These are phyloP conservation scores for Drosophila subquinaria DNA, from an alignment of 2,888 invertebrate genomes.

Conservation along the genomic window DNA sequence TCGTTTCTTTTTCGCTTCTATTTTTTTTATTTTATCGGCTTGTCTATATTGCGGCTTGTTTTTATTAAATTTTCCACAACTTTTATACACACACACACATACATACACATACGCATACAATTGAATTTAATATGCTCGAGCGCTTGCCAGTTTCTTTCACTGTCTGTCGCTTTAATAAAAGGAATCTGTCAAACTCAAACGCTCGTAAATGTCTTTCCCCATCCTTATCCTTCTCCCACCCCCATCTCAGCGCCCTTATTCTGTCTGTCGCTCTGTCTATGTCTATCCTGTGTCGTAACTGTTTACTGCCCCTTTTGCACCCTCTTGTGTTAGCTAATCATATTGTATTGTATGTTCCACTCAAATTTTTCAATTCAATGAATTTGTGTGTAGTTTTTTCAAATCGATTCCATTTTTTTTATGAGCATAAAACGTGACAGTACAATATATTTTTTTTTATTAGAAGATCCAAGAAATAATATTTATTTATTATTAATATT, in stretches of 20 bases:
- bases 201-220: slow-evolving; percentile 72
- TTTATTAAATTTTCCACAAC: slow-evolving; percentile 66
- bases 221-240: neutral
- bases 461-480: neutral
- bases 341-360: slow-evolving; percentile 60
- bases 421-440: neutral
- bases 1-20: slow-evolving; percentile 1
- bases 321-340: slow-evolving; percentile 60
- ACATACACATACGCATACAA: slow-evolving; percentile 17
- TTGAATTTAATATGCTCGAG: slow-evolving; percentile 63
- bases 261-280: neutral
- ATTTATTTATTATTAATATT: neutral
- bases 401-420: slow-evolving; percentile 1
- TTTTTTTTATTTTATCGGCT: slow-evolving; percentile 45
- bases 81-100: slow-evolving; percentile 14
- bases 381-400: slow-evolving; percentile 30
- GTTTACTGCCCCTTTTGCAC: slow-evolving; percentile 28
- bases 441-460: neutral
- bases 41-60: slow-evolving; percentile 63
- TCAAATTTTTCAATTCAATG: slow-evolving; percentile 67
- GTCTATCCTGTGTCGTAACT: slow-evolving; percentile 53
- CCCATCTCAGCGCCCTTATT: too few relatives aligned
- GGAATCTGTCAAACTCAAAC: slow-evolving; percentile 78
- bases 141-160: slow-evolving; percentile 53
- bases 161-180: slow-evolving; percentile 73